These are phyloP conservation scores for Meganola albula DNA, from an alignment of 2,888 invertebrate genomes.

Conservation along the genomic window DNA sequence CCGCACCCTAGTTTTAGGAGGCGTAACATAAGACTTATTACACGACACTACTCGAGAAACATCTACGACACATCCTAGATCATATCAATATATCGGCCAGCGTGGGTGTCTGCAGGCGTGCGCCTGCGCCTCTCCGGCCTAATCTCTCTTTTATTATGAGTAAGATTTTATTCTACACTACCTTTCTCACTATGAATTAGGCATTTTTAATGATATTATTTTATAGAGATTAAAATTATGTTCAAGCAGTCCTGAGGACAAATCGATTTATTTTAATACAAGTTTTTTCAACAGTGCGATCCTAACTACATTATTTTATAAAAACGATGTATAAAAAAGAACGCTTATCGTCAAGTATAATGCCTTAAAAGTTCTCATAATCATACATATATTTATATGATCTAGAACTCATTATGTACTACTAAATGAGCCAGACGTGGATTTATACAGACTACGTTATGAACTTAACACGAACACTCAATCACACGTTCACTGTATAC, in stretches of 20 bases:
- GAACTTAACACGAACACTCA: slow-evolving; percentile 25
- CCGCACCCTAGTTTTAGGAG: slow-evolving; percentile 53
- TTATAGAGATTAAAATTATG: slow-evolving; percentile 58
- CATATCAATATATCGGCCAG: slow-evolving; percentile 73
- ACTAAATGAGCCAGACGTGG: slow-evolving; percentile 50
- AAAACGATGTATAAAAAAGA: slow-evolving; percentile 36
- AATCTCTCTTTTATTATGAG: slow-evolving; percentile 41
- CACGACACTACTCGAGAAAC: slow-evolving; percentile 76
- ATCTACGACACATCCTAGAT: slow-evolving; percentile 76
- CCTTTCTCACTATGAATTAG: slow-evolving; percentile 72
- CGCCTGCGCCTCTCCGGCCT: slow-evolving; percentile 25
- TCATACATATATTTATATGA: slow-evolving; percentile 74
- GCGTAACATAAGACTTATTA: slow-evolving; percentile 73
- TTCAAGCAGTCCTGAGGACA: slow-evolving; percentile 51
- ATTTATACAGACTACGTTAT: slow-evolving; percentile 31
- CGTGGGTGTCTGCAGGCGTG: slow-evolving; percentile 47
- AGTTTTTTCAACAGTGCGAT: slow-evolving; percentile 41
- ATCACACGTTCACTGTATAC: slow-evolving; percentile 32
- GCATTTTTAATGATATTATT: slow-evolving; percentile 63
- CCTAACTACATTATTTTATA: slow-evolving; percentile 32
- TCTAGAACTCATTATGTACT: slow-evolving; percentile 73
- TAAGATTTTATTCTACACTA: slow-evolving; percentile 67
- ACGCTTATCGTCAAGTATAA: slow-evolving; percentile 32
- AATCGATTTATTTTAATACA: slow-evolving; percentile 40
- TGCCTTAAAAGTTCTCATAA: slow-evolving; percentile 36